Conservation (phyloP, 2,797 vertebrate genomes). For the Malacoctenus gilli region DNA sequence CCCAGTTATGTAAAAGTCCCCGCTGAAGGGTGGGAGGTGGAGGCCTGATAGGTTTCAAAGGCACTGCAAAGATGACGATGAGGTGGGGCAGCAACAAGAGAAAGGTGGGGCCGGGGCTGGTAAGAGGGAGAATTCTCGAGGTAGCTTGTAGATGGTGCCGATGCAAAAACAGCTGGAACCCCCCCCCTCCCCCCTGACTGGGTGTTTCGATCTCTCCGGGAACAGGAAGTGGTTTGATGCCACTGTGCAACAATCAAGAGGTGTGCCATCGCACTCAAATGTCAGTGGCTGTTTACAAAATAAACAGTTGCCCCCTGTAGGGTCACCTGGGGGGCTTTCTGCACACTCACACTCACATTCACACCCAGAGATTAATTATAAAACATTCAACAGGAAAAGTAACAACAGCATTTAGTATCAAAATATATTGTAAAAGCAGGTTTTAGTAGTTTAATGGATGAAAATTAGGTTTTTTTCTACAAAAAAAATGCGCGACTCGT, state of each 20-base stretch:
- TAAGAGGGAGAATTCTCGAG: neutral
- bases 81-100: constrained; percentile 11
- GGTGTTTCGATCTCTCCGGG: constrained; percentile 48
- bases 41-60: constrained; percentile 27
- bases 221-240: constrained; percentile 65
- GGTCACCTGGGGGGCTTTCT: constrained; percentile 55
- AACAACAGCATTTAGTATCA: constrained; percentile 4
- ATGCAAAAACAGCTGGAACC: constrained; percentile 61
- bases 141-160: constrained; percentile 36
- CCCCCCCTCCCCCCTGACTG: constrained; percentile 43
- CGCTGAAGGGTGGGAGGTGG: constrained; percentile 29
- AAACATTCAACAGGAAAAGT: neutral
- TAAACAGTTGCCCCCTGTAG: constrained; percentile 67
- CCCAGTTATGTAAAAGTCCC: constrained; percentile 50
- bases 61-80: constrained; percentile 23
- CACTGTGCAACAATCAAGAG: constrained; percentile 63
- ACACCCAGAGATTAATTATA: neutral
- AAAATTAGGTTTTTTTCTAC: neutral
- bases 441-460: constrained; percentile 6
- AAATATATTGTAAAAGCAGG: neutral
- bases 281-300: constrained; percentile 76
- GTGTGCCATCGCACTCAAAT: constrained; percentile 66
- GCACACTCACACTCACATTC: constrained; percentile 5
- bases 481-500: neutral
- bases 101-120: neutral